Evolutionary conservation across 2,888 invertebrate genomes (phyloP).

Genomic region (Siphlonurus alternatus): DNA sequence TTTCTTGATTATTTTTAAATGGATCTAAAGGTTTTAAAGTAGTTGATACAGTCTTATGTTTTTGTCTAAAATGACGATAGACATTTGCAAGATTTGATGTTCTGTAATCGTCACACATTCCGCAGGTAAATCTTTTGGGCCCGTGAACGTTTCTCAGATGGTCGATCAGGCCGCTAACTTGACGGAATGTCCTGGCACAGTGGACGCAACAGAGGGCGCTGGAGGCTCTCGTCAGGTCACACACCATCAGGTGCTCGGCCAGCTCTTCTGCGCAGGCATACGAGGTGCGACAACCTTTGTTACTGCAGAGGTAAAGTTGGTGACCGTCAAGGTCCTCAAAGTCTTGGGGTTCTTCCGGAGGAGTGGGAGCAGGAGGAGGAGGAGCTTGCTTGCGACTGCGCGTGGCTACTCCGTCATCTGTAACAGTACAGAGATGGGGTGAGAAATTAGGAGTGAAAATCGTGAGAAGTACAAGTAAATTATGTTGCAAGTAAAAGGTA

Average conservation of each 20-base stretch:
- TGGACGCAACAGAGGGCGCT: slow-evolving; percentile 32
- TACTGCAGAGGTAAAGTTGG: slow-evolving; percentile 33
- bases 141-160: slow-evolving; percentile 44
- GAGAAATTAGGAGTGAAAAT: too few relatives aligned
- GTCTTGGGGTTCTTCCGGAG: background rate
- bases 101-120: slow-evolving; percentile 33
- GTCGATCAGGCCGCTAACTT: slow-evolving; percentile 29
- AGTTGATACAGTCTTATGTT: slow-evolving; percentile 30
- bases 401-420: too few relatives aligned
- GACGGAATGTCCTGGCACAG: slow-evolving; percentile 30
- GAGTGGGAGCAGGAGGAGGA: background rate
- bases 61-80: slow-evolving; percentile 32
- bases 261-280: slow-evolving; percentile 24
- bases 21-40: slow-evolving; percentile 27
- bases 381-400: background rate
- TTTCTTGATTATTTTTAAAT: slow-evolving; percentile 27
- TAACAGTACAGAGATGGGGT: too few relatives aligned
- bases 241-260: slow-evolving; percentile 23
- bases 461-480: too few relatives aligned
- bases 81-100: slow-evolving; percentile 20
- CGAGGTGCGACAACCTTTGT: slow-evolving; percentile 25
- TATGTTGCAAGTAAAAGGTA: too few relatives aligned
- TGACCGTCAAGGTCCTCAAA: background rate
- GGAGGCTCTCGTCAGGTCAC: slow-evolving; percentile 20
- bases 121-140: slow-evolving; percentile 37